Percentiles rank a stretch among this genome's conserved stretches.
phyloP scores from a whole-genome alignment of 2,113 vertebrate genomes.

The Tiliqua scincoides region DNA sequence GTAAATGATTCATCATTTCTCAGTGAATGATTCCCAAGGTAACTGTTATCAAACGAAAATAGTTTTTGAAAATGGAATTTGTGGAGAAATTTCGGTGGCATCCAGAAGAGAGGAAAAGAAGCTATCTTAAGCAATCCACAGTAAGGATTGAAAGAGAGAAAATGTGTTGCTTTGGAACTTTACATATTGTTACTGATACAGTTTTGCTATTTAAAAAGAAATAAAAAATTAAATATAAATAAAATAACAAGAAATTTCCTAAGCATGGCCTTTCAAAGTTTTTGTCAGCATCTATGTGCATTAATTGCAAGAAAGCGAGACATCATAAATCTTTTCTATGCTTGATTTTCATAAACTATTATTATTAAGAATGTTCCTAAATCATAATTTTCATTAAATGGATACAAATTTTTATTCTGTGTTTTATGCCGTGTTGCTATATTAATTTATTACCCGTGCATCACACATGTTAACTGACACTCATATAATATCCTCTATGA shows the following conservation, averaged over 20 bases:
- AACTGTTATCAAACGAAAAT: not conserved
- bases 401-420: not conserved
- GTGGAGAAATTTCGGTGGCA: conserved; percentile 13
- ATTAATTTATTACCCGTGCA: not conserved
- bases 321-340: not conserved
- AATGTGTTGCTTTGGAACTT: not conserved
- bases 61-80: conserved; percentile 6
- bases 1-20: conserved; percentile 4
- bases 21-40: not conserved
- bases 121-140: not conserved
- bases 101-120: not conserved
- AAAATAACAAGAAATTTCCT: not conserved
- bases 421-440: not conserved
- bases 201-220: not conserved
- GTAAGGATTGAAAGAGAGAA: not conserved
- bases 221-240: no score
- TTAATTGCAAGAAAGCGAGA: not conserved
- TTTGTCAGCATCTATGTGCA: not conserved
- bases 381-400: no score
- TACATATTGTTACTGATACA: not conserved
- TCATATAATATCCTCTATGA: not conserved
- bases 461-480: not conserved
- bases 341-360: conserved; percentile 10
- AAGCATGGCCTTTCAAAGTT: not conserved
- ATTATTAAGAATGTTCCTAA: no score